These are phyloP conservation scores for Bembecia ichneumoniformis DNA, from an alignment of 2,888 invertebrate species.

Conservation along the genomic window DNA sequence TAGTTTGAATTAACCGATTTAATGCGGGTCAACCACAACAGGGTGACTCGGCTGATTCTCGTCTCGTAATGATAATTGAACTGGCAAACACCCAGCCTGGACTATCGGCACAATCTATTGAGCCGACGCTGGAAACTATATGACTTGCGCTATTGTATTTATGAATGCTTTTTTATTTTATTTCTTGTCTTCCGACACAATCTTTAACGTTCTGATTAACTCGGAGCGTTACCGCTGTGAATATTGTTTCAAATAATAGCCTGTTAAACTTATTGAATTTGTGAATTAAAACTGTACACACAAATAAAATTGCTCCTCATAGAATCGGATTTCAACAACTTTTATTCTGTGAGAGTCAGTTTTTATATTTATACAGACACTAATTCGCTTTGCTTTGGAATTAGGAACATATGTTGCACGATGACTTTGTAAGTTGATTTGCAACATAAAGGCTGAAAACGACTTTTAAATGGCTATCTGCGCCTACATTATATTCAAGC, in stretches of 20 bases:
- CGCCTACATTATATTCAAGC: too few species aligned
- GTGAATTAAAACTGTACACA: slow-evolving; percentile 14
- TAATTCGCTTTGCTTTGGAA: too few species aligned
- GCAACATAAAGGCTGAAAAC: too few species aligned
- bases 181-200: slow-evolving; percentile 67
- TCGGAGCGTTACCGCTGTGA: slow-evolving; percentile 63
- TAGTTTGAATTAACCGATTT: slow-evolving; percentile 73
- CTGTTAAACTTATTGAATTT: slow-evolving; percentile 45
- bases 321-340: too few species aligned
- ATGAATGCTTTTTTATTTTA: slow-evolving; percentile 62
- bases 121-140: slow-evolving; percentile 54
- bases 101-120: slow-evolving; percentile 60
- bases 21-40: slow-evolving; percentile 71
- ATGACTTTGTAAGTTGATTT: too few species aligned
- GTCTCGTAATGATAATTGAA: slow-evolving; percentile 69
- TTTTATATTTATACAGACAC: too few species aligned
- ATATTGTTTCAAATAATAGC: slow-evolving; percentile 51
- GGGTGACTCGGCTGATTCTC: slow-evolving; percentile 59
- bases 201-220: slow-evolving; percentile 71
- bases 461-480: too few species aligned
- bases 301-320: background rate
- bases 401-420: too few species aligned
- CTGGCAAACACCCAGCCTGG: slow-evolving; percentile 69
- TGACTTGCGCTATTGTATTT: slow-evolving; percentile 68
- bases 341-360: too few species aligned